Conservation (phyloP, 2,113 vertebrate genomes). For the human region GRCh38 chr6:14118501-14119000, state of each 20-base stretch:
- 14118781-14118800: neutral
- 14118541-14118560: neutral
- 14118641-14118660: neutral
- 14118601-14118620: neutral
- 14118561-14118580: neutral
- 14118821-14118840: neutral
- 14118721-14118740: neutral
- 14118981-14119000: neutral
- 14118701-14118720: too few relatives aligned
- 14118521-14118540: neutral
- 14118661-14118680: accelerated
- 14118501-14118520: neutral
- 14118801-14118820: neutral
- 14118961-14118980: neutral
- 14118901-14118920: neutral
- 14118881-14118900: neutral
- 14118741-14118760: neutral
- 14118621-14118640: too few relatives aligned
- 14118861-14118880: neutral
- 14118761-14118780: neutral
- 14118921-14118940: neutral
- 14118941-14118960: neutral
- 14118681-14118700: neutral
- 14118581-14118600: neutral
- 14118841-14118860: neutral